Base-by-base conservation (phyloP, 2,888 invertebrate genomes). In the Idaea aversata region DNA sequence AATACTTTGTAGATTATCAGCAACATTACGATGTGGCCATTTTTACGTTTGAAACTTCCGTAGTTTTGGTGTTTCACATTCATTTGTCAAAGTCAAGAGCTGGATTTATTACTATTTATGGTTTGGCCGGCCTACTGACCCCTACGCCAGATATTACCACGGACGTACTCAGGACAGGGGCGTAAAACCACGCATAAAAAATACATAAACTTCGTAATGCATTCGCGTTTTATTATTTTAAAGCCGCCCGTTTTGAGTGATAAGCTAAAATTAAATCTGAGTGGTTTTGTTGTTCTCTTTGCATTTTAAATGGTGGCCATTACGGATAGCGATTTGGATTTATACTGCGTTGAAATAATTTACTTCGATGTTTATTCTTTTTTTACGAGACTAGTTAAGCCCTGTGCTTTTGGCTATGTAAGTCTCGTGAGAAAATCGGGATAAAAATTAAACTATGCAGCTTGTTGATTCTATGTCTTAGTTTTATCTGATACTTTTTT, bases 1-100 rank as follows among this genome's bases (percentile, higher is more conserved):
- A 47, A 47, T 47, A 47, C 47, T 47, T 47, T 10, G 47, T 47
- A 47, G 47, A 47, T 47, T 47, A 47, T 47, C 47, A 47, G 47
- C 7, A 47, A 47, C 47, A 47, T 47, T 47, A 47, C 47, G 47
- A 47, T 47, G 47, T 47, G 47, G 57, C 61, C 63, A 70, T 71
- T 71, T 73, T 73, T 73, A 70, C 70, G 69, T 73, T 73, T 72
- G 65, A 70, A 63, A 71, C 72, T 78, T 74, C 66, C 71, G 72
- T 71, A 34, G 47, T 47, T 47, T 25, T 6, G 68, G 66, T 70
- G 67, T 67, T 82, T 77, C 76, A 75, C 79, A 77, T 82, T 80
- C 84, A 83, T 86, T 86, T 85, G 82, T 86, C 85, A 85, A 82
- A 84, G 86, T 86, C 86, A 80, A 81, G 82, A 73, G 78, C 66